phyloP scores from a whole-genome alignment of 2,797 vertebrate genomes.

The Cryptoprocta ferox region DNA sequence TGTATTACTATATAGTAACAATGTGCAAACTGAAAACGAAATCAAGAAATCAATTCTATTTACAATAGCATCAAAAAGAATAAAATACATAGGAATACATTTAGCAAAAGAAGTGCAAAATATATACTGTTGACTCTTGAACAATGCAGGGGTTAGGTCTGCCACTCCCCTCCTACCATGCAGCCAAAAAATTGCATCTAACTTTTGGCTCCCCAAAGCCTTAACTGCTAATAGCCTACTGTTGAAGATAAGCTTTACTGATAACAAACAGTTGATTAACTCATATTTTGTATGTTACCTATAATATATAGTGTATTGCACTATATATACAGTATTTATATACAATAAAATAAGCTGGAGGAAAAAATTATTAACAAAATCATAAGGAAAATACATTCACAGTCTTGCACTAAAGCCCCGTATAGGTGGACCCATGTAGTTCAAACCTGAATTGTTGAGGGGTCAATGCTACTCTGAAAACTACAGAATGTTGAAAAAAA shows the following conservation, averaged over 20 bases:
- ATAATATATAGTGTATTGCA: not conserved
- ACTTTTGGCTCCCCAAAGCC: not conserved
- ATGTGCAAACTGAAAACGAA: not conserved
- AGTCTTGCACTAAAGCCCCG: not conserved
- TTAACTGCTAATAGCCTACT: not conserved
- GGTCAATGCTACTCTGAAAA: not conserved
- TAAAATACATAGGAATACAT: not conserved
- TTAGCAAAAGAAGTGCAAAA: constrained; percentile 1
- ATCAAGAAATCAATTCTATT: not conserved
- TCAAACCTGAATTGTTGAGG: not conserved
- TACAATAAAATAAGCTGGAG: not conserved
- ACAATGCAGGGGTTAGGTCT: not conserved
- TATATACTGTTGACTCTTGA: not conserved
- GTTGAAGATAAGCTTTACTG: not conserved
- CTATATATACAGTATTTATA: too few relatives aligned
- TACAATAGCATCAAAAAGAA: not conserved
- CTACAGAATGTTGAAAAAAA: not conserved
- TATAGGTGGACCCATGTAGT: not conserved
- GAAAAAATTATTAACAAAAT: not conserved
- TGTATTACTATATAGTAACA: not conserved
- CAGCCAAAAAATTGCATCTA: not conserved
- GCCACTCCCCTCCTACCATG: not conserved
- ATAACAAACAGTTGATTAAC: not conserved
- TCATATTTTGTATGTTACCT: not conserved
- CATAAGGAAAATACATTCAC: not conserved